phyloP scores from a whole-genome alignment of 1,140 invertebrate genomes.

The Drosophila persimilis region DNA sequence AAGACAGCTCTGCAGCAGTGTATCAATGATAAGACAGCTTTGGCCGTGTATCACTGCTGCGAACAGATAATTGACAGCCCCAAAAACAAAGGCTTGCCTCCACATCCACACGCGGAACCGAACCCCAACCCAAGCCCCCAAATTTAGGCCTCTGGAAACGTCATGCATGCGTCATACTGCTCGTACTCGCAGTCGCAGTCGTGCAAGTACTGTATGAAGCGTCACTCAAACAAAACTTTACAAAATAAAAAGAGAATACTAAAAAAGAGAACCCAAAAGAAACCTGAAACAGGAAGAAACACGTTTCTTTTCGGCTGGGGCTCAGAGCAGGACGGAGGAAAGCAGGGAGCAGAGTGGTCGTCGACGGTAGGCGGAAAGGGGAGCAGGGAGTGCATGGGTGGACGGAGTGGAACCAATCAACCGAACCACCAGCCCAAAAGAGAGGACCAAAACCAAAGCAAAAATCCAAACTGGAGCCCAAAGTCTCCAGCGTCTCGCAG shows the following conservation, averaged over 20 bases:
- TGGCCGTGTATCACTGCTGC: too few relatives aligned
- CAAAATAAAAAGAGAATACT: not conserved
- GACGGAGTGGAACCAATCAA: conserved; percentile 70
- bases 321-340: too few relatives aligned
- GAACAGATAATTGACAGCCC: too few relatives aligned
- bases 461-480: conserved; percentile 40
- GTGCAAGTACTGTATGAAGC: conserved; percentile 40
- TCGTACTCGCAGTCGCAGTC: too few relatives aligned
- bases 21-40: too few relatives aligned
- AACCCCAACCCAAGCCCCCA: too few relatives aligned
- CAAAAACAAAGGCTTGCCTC: too few relatives aligned
- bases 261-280: conserved; percentile 30
- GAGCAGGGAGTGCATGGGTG: conserved; percentile 7
- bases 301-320: conserved; percentile 43
- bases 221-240: conserved; percentile 27
- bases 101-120: too few relatives aligned
- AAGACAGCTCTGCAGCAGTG: too few relatives aligned
- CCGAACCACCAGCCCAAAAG: conserved; percentile 44
- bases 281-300: conserved; percentile 65
- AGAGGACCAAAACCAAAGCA: conserved; percentile 55
- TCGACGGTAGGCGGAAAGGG: not conserved
- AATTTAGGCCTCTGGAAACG: conserved; percentile 1
- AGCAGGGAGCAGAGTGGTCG: not conserved
- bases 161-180: conserved; percentile 37
- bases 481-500: conserved; percentile 5